These are phyloP conservation scores for Eristalis intricaria DNA, from an alignment of 2,888 invertebrate genomes.

Conservation along the genomic window DNA sequence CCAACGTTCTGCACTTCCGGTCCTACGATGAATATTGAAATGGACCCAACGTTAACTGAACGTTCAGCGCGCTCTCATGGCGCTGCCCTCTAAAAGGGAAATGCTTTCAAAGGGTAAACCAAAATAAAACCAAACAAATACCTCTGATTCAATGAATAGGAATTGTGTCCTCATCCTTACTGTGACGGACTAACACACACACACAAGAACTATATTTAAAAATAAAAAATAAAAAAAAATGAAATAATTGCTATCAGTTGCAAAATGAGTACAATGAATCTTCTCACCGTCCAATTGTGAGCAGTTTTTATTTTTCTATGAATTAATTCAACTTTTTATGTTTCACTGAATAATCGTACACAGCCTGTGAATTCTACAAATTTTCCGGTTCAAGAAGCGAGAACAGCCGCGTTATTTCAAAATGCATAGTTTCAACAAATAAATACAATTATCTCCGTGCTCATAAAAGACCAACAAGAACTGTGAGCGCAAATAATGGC, in stretches of 20 bases:
- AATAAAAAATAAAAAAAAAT: background rate
- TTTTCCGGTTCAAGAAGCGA: constrained; percentile 18
- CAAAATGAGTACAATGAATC: background rate
- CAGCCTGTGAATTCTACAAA: constrained; percentile 2
- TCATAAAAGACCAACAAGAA: background rate
- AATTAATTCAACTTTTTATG: background rate
- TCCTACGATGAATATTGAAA: constrained; percentile 33
- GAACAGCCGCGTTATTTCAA: background rate
- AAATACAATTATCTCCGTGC: background rate
- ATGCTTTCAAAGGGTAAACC: constrained; percentile 2
- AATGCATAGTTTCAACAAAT: background rate
- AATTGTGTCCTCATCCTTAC: background rate
- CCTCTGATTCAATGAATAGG: constrained; percentile 31
- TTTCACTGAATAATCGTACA: constrained; percentile 5
- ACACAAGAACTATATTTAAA: background rate
- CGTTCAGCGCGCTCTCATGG: constrained; percentile 1
- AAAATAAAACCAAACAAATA: constrained; percentile 3
- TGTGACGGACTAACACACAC: background rate
- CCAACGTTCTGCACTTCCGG: constrained; percentile 39
- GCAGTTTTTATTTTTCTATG: background rate
- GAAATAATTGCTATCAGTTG: background rate
- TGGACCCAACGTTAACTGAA: constrained; percentile 16
- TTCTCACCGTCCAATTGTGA: background rate
- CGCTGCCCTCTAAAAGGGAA: background rate
- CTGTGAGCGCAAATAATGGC: background rate